Percentiles rank a stretch among this genome's conserved stretches.
Conservation (phyloP, 35 echinoderm and acorn worm species). For the Nesometra sesokonis region DNA sequence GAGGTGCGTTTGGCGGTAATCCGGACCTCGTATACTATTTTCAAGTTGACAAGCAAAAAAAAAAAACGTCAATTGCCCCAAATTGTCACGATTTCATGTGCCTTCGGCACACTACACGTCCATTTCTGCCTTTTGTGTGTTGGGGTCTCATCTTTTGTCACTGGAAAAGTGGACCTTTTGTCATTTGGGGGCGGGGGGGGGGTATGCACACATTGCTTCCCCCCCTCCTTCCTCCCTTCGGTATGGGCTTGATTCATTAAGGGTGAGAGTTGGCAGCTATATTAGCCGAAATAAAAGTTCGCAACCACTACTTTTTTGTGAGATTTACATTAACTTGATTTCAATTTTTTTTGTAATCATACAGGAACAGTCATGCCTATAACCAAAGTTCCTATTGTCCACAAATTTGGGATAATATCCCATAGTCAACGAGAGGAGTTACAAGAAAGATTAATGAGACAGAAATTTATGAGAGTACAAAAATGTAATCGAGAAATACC, state of each 20-base stretch:
- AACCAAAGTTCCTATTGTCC: constrained; percentile 72
- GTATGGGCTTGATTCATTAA: neutral
- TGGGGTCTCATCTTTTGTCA: too few species aligned
- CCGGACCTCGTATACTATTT: too few species aligned
- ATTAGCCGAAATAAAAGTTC: neutral
- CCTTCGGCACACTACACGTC: too few species aligned
- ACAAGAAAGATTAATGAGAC: constrained; percentile 66
- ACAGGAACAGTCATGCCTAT: constrained; percentile 55
- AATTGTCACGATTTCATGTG: too few species aligned
- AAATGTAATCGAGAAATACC: neutral
- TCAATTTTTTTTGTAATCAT: neutral
- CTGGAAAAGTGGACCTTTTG: too few species aligned
- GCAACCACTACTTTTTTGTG: neutral
- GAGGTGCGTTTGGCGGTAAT: too few species aligned
- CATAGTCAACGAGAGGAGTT: constrained; percentile 85
- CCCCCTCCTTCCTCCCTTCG: neutral
- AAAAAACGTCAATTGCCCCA: too few species aligned
- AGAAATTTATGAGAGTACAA: constrained; percentile 30
- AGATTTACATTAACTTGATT: neutral
- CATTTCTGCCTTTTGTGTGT: too few species aligned
- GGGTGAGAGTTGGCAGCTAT: neutral
- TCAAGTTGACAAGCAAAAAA: too few species aligned
- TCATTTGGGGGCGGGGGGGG: too few species aligned
- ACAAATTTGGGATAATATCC: constrained; percentile 99
- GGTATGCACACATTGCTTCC: too few species aligned